Evolutionary conservation across 2,113 vertebrate species (phyloP), one percentile per base, ranked within the genome.

Genomic region (Triplophysa dalaica): DNA sequence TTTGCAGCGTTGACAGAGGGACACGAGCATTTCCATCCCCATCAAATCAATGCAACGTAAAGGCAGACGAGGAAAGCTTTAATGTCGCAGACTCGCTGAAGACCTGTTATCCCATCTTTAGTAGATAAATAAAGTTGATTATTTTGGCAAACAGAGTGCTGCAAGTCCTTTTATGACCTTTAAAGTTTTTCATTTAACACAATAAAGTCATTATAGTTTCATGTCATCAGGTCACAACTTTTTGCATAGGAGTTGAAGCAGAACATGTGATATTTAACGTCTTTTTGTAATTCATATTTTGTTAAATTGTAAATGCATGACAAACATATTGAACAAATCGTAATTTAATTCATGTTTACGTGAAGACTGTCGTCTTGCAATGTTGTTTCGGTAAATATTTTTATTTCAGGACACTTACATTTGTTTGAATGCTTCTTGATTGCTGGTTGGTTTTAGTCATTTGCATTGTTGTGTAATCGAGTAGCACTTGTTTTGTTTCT

Each of bases 401-500:
- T 65, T 10, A 69, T 26, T 19, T 1, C 17, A 56, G n/a, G 26
- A 1, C 33, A 5, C n/a, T 0, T 24, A 8, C 7, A 22, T 70
- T 10, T 26, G 58, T 6, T 26, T 60, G 21, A 60, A 60, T 29
- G 29, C 3, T 29, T 29, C 29, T 29, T 29, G 3, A 29, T 29
- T 52, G 50, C 14, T 70, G 26, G 3, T 73, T 3, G 3, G 8
- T 43, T 7, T 72, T 58, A 41, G 11, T 41, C 7, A 60, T 60
- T 41, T 60, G 14, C 21, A 60, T 73, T 8, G n/a, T 43, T 43
- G 33, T 60, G 33, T 24, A 48, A 78, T 56, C 54, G 26, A 70
- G 50, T 56, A 56, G 62, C 29, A 70, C 70, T 63, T 73, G 52
- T 84, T 69, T 82, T 85, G 84, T 81, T 54, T 54, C 60, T 63